These are phyloP conservation scores for Dryas iulia DNA, from an alignment of 1,140 invertebrate species.

Conservation along the genomic window DNA sequence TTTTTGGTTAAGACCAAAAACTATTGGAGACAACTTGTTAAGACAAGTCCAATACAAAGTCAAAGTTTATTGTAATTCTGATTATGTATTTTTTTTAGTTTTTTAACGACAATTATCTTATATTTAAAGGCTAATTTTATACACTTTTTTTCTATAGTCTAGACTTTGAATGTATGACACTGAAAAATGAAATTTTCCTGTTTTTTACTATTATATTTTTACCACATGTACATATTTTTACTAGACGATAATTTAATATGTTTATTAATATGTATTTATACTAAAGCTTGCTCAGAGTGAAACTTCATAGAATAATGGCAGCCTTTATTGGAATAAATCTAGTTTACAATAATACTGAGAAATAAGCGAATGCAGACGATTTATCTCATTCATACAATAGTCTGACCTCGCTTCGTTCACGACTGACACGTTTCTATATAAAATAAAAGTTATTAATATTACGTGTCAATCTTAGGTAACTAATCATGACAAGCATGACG, in stretches of 20 bases:
- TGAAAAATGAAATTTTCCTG: no score
- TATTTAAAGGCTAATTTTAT: no score
- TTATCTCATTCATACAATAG: constrained; percentile 21
- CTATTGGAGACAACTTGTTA: no score
- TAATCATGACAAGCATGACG: no score
- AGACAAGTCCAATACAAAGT: no score
- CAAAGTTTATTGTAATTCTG: no score
- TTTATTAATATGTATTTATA: neutral
- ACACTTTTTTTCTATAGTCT: neutral
- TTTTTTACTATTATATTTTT: no score
- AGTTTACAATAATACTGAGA: constrained; percentile 26
- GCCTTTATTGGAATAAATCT: constrained; percentile 29
- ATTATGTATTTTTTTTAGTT: no score
- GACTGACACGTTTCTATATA: constrained; percentile 4
- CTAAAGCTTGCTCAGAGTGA: neutral
- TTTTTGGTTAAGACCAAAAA: no score
- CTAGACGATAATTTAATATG: neutral
- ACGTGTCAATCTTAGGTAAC: neutral
- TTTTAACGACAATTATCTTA: no score
- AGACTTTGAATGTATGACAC: neutral
- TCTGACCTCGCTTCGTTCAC: constrained; percentile 13
- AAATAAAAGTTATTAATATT: constrained; percentile 7
- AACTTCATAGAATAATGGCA: constrained; percentile 26
- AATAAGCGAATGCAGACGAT: constrained; percentile 17
- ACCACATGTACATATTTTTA: no score